phyloP scores from a whole-genome alignment of 1,140 invertebrate genomes.

The Phocides pigmalion region DNA sequence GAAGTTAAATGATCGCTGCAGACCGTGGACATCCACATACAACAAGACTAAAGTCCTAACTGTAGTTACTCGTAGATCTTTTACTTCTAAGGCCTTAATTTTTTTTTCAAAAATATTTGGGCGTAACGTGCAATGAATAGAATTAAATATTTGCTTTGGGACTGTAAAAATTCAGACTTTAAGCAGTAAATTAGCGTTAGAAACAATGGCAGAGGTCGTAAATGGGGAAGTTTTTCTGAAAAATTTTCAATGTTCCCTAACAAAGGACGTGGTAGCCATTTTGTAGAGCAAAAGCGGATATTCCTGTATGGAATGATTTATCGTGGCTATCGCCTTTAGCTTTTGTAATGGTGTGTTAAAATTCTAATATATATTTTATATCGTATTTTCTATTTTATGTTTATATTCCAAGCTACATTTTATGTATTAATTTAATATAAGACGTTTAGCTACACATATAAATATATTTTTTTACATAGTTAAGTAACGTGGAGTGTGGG shows the following conservation, averaged over 20 bases:
- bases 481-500: too few relatives aligned
- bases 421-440: too few relatives aligned
- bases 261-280: conserved; percentile 31
- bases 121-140: background rate
- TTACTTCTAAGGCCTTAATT: too few relatives aligned
- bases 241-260: conserved; percentile 29
- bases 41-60: too few relatives aligned
- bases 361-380: conserved; percentile 1
- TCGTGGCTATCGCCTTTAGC: background rate
- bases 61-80: too few relatives aligned
- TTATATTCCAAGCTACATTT: too few relatives aligned
- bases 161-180: conserved; percentile 19
- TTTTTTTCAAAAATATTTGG: background rate
- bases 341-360: background rate
- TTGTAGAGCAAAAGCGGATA: conserved; percentile 22
- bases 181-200: conserved; percentile 54
- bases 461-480: too few relatives aligned
- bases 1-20: too few relatives aligned
- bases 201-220: conserved; percentile 44
- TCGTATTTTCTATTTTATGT: too few relatives aligned
- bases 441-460: too few relatives aligned
- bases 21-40: too few relatives aligned
- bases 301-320: conserved; percentile 26
- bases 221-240: conserved; percentile 29
- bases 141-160: conserved; percentile 1